A percentile compares a stretch with the other conserved stretches of the same genome.
Conservation (phyloP, 2,113 vertebrate genomes). For the Riparia riparia region DNA sequence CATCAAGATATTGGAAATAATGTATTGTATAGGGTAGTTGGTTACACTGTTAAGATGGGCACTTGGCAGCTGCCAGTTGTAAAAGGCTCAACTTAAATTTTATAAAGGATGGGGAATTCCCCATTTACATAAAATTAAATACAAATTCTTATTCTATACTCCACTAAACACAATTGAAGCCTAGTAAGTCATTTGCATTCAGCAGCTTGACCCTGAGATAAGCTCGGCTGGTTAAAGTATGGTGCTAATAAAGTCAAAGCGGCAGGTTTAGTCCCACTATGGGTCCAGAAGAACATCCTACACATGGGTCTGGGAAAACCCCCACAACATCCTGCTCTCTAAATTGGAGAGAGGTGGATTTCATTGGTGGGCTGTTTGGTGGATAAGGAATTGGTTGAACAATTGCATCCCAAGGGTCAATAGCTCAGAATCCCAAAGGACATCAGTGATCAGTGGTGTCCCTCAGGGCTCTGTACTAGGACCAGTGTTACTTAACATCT, state of each 20-base stretch:
- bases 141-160: background rate
- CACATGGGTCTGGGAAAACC: background rate
- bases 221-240: background rate
- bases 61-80: background rate
- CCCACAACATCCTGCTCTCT: background rate
- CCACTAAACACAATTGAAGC: background rate
- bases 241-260: background rate
- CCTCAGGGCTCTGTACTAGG: background rate
- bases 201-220: background rate
- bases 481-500: background rate
- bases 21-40: background rate
- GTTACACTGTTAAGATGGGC: background rate
- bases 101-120: background rate
- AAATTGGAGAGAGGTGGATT: background rate
- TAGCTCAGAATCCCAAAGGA: background rate
- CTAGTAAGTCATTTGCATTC: background rate
- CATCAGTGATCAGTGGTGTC: background rate
- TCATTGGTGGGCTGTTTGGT: background rate
- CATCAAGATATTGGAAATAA: background rate
- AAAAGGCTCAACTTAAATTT: background rate
- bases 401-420: rapidly evolving
- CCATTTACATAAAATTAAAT: background rate
- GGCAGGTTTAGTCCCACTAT: background rate
- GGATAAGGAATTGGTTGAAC: background rate
- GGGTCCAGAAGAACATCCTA: background rate